phyloP scores from a whole-genome alignment of 2,888 invertebrate species.

The Rhaphigaster nebulosa region DNA sequence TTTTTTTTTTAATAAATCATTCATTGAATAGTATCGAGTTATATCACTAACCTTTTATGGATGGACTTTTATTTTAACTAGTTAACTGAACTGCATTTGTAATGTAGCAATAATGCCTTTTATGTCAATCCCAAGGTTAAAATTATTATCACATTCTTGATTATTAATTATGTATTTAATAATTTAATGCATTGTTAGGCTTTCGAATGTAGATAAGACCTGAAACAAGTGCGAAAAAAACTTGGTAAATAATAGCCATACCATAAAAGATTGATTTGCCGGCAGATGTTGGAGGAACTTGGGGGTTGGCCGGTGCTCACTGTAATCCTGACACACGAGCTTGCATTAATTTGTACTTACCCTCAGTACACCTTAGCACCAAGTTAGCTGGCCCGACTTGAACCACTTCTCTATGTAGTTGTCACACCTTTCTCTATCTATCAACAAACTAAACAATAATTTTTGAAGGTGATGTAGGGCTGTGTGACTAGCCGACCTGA shows the following conservation, averaged over 20 bases:
- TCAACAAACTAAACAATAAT: constrained; percentile 53
- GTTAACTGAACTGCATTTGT: background rate
- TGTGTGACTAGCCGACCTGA: constrained; percentile 29
- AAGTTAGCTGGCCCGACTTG: constrained; percentile 58
- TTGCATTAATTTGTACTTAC: constrained; percentile 54
- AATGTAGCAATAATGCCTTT: no score
- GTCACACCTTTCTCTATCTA: constrained; percentile 59
- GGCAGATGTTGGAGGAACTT: constrained; percentile 14
- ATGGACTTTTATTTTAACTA: background rate
- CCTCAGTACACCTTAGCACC: constrained; percentile 51
- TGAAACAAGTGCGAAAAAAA: background rate
- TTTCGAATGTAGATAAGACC: background rate
- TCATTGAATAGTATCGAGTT: background rate
- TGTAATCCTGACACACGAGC: constrained; percentile 53
- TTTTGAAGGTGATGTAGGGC: constrained; percentile 39
- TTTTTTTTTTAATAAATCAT: background rate
- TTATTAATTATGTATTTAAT: background rate
- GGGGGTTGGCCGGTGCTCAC: constrained; percentile 23
- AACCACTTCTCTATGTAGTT: constrained; percentile 64
- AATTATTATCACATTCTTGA: background rate
- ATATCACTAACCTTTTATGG: background rate
- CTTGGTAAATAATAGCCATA: background rate
- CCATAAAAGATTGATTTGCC: background rate
- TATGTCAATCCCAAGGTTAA: background rate
- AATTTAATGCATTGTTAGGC: background rate